phyloP scores from a whole-genome alignment of 2,888 invertebrate species.

The Acanthopleura granulata region DNA sequence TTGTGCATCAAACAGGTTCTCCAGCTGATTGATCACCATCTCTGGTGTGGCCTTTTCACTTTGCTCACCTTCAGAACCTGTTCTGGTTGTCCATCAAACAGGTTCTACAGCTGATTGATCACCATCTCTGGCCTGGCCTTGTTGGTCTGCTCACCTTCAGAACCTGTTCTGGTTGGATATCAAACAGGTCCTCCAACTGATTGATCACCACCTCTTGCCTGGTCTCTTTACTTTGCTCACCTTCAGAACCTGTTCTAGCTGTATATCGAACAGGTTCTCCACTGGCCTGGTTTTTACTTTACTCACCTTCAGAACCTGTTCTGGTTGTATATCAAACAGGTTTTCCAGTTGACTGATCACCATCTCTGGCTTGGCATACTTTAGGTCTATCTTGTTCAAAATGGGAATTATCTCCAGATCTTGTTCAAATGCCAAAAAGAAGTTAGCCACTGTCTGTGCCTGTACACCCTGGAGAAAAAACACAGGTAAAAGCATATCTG shows the following conservation, averaged over 20 bases:
- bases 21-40: slow-evolving; percentile 82
- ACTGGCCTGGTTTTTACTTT: slow-evolving; percentile 85
- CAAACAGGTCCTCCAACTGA: slow-evolving; percentile 86
- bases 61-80: slow-evolving; percentile 84
- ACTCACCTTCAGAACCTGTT: slow-evolving; percentile 80
- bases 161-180: slow-evolving; percentile 80
- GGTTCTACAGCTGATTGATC: slow-evolving; percentile 80
- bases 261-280: slow-evolving; percentile 84
- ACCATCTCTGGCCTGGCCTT: slow-evolving; percentile 89
- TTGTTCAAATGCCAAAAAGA: slow-evolving; percentile 87
- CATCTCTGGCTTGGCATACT: slow-evolving; percentile 87
- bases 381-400: slow-evolving; percentile 96
- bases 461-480: slow-evolving; percentile 80
- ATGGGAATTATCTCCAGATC: slow-evolving; percentile 90
- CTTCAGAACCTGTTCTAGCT: slow-evolving; percentile 79
- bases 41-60: slow-evolving; percentile 85
- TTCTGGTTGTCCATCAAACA: slow-evolving; percentile 85
- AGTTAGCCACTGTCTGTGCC: slow-evolving; percentile 98
- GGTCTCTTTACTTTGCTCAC: slow-evolving; percentile 82
- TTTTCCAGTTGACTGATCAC: slow-evolving; percentile 84
- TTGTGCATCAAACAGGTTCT: slow-evolving; percentile 85
- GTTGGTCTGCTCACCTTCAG: slow-evolving; percentile 86
- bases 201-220: slow-evolving; percentile 84
- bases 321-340: slow-evolving; percentile 84
- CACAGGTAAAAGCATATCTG: background rate